phyloP scores from a whole-genome alignment of 2,888 invertebrate species.

The Sturmia bella region DNA sequence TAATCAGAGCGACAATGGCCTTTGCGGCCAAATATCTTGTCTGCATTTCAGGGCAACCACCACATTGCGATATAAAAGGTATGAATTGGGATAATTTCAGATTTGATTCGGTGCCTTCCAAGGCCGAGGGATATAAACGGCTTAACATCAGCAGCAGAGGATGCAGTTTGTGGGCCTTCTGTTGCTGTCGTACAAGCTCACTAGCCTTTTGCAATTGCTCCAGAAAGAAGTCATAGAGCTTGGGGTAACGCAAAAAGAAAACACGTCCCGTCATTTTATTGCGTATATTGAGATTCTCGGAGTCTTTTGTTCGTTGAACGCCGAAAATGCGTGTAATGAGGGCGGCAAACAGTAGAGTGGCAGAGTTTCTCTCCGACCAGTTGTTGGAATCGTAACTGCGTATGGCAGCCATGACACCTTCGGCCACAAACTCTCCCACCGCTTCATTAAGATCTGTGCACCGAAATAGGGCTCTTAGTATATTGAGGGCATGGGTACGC shows the following conservation, averaged over 20 bases:
- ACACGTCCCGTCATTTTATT: constrained; percentile 89
- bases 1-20: constrained; percentile 86
- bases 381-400: constrained; percentile 87
- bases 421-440: constrained; percentile 86
- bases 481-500: constrained; percentile 92
- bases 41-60: constrained; percentile 85
- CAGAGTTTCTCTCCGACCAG: constrained; percentile 94
- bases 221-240: constrained; percentile 84
- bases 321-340: constrained; percentile 94
- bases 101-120: constrained; percentile 87
- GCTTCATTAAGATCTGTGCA: constrained; percentile 89
- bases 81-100: constrained; percentile 87
- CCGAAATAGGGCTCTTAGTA: constrained; percentile 90
- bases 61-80: constrained; percentile 85
- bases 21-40: constrained; percentile 88
- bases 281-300: constrained; percentile 84
- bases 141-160: constrained; percentile 90
- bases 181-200: constrained; percentile 73
- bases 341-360: constrained; percentile 91
- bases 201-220: constrained; percentile 80
- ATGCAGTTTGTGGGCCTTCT: constrained; percentile 85
- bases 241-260: constrained; percentile 88
- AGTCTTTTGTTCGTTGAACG: constrained; percentile 86
- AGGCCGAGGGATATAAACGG: constrained; percentile 88
- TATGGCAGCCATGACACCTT: constrained; percentile 88